Evolutionary conservation across 2,888 invertebrate species (phyloP), one percentile per base, ranked within the genome.

Genomic region (Luffia ferchaultella): DNA sequence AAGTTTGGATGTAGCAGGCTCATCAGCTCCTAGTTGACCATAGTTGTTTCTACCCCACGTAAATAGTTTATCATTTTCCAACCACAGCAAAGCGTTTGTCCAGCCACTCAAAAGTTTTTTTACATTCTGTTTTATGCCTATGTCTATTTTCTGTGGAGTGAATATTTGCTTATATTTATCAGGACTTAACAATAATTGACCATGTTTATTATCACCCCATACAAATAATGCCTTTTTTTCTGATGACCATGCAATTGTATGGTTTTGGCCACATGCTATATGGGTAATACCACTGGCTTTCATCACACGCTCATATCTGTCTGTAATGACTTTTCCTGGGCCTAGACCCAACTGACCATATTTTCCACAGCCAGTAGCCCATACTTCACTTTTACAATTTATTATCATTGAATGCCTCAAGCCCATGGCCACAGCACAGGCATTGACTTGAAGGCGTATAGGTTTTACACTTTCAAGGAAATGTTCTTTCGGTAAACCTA

Each of bases 121-220:
- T 15, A 89, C 82, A 53, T 77, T 70, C 53, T 85, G 82, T 55
- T 86, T 86, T 46, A 85, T 78, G 68, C 73, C 69, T 64, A 87
- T 84, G 56, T 86, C 82, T 61, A 86, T 76, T 68, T 86, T 86
- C 61, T 85, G 77, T 46, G 87, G 85, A 51, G 72, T 76, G 62
- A 73, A 85, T 55, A 86, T 73, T 63, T 76, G 86, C 54, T 68
- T 71, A 53, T 82, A 83, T 55, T 83, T 82, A 48, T 75, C 73
- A 50, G 83, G 72, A 58, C 86, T 86, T 9, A 88, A 62, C 12
- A 91, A 88, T 48, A 93, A 73, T 64, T 96, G 95, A 0, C 94
- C 92, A 70, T 89, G 90, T 70, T 90, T 93, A 63, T 95, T 95
- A 62, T 93, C 92, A 19, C 96, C 96, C 88, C 93, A 93, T 15